These are phyloP conservation scores for Himantopus leucocephalus DNA, from an alignment of 2,113 vertebrate genomes.

Conservation along the genomic window DNA sequence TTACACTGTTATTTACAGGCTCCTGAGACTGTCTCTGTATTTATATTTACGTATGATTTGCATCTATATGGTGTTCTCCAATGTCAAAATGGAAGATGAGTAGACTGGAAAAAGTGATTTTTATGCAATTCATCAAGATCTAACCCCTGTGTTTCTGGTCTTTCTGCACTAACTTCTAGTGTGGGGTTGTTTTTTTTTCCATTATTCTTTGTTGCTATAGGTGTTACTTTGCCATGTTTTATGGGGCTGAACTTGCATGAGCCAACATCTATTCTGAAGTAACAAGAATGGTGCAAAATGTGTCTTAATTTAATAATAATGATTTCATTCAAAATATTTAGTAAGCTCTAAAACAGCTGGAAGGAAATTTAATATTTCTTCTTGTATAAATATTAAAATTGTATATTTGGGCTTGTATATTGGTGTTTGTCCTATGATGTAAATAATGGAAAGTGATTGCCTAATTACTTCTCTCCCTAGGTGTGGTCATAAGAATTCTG, in stretches of 20 bases:
- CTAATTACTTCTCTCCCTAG: background rate
- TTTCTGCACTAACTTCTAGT: background rate
- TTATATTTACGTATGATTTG: background rate
- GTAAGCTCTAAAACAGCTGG: background rate
- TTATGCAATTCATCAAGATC: background rate
- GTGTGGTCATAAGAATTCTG: background rate
- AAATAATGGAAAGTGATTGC: background rate
- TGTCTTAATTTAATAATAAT: background rate
- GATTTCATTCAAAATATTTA: background rate
- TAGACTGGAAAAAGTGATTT: background rate
- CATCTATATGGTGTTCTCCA: background rate
- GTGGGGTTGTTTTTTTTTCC: background rate
- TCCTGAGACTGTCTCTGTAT: background rate
- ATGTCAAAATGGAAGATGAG: background rate
- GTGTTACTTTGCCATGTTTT: background rate
- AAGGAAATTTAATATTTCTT: background rate
- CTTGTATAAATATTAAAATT: background rate
- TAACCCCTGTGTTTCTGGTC: background rate
- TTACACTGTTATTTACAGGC: background rate
- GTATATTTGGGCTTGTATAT: background rate
- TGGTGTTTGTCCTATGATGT: background rate
- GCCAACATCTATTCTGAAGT: background rate
- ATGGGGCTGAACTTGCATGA: background rate
- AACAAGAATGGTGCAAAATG: background rate
- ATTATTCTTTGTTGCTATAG: background rate